phyloP scores from a whole-genome alignment of 2,797 vertebrate genomes.

The Ibycter americanus region DNA sequence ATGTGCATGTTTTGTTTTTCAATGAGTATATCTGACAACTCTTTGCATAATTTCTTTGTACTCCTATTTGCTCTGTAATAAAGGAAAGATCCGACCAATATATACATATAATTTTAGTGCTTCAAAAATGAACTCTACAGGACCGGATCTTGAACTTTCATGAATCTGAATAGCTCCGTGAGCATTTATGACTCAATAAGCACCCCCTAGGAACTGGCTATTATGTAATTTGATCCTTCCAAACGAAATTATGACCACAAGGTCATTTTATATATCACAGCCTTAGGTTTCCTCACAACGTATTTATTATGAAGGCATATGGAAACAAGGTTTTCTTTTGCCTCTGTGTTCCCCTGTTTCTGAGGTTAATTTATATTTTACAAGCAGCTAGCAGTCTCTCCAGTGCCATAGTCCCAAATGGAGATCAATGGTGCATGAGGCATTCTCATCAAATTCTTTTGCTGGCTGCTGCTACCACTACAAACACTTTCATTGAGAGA shows the following conservation, averaged over 20 bases:
- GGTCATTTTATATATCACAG: background rate
- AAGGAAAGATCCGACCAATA: background rate
- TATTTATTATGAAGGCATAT: background rate
- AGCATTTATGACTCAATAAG: background rate
- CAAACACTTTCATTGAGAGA: background rate
- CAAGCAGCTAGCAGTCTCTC: background rate
- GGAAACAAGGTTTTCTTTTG: background rate
- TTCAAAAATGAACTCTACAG: background rate
- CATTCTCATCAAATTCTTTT: background rate
- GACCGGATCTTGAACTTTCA: background rate
- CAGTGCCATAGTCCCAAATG: background rate
- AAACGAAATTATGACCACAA: background rate
- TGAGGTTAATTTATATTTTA: background rate
- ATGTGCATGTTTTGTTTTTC: background rate
- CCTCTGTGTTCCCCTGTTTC: background rate
- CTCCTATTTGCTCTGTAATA: background rate
- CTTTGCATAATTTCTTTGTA: background rate
- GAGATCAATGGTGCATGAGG: background rate
- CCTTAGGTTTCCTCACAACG: background rate
- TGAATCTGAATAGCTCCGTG: background rate
- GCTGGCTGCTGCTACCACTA: background rate
- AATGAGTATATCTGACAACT: background rate
- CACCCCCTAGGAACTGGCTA: background rate
- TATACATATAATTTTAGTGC: background rate
- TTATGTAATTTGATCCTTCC: background rate